Evolutionary conservation across 2,797 vertebrate species (phyloP).

Genomic region (Adelosebastes latens): DNA sequence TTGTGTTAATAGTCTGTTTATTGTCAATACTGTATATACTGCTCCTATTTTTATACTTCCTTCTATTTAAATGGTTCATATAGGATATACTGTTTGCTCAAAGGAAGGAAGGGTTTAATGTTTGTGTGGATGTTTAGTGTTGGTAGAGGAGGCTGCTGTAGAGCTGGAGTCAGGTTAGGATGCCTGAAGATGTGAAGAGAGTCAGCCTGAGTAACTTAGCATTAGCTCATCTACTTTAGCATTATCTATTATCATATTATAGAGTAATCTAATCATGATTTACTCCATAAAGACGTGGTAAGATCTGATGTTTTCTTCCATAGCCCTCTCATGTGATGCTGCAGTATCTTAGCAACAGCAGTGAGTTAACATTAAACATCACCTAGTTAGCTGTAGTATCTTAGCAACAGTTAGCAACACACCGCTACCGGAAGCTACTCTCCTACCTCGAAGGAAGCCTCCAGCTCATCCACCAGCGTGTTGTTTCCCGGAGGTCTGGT

Average conservation of each 20-base stretch:
- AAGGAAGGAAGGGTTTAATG: background rate
- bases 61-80: too few relatives aligned
- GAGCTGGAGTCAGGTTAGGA: background rate
- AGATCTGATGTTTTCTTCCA: background rate
- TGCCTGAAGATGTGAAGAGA: background rate
- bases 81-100: background rate
- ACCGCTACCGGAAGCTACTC: slow-evolving; percentile 20
- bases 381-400: background rate
- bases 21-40: too few relatives aligned
- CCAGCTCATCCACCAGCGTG: slow-evolving; percentile 94
- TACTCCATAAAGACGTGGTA: background rate
- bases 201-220: background rate
- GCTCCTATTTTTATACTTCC: too few relatives aligned
- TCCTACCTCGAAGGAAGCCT: slow-evolving; percentile 93
- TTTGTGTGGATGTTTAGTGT: background rate
- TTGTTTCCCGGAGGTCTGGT: slow-evolving; percentile 78
- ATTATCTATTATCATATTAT: background rate
- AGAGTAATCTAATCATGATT: background rate
- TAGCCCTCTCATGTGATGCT: fast-evolving
- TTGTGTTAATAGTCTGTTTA: too few relatives aligned
- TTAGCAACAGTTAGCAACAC: slow-evolving; percentile 42
- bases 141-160: too few relatives aligned
- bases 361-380: background rate
- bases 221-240: background rate
- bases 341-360: background rate